Percentiles rank a stretch among this genome's conserved stretches.
These are phyloP conservation scores for Clarias fuscus DNA, from an alignment of 2,797 vertebrate genomes.

Conservation along the genomic window DNA sequence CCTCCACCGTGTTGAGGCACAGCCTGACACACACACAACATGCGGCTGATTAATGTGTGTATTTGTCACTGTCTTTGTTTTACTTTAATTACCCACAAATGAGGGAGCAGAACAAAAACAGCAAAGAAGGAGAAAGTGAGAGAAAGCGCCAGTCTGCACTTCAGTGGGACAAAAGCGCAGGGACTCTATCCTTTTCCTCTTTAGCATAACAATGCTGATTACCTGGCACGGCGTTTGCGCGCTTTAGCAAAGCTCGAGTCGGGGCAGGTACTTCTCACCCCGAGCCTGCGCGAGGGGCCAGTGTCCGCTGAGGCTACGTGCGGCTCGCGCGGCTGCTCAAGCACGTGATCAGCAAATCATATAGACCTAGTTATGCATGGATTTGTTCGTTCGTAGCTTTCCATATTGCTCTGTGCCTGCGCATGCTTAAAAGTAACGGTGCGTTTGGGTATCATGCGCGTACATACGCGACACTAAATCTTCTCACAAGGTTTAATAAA, in stretches of 20 bases:
- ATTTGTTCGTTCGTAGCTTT: neutral
- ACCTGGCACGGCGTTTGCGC: slow-evolving; percentile 68
- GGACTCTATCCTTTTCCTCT: slow-evolving; percentile 47
- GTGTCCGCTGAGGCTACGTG: slow-evolving; percentile 49
- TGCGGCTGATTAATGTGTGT: slow-evolving; percentile 62
- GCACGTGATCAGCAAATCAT: neutral
- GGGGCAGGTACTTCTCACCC: slow-evolving; percentile 56
- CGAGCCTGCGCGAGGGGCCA: slow-evolving; percentile 49
- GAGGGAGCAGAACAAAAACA: slow-evolving; percentile 59
- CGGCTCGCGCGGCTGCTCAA: neutral
- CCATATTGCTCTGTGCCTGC: neutral
- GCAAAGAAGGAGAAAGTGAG: slow-evolving; percentile 21
- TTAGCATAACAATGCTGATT: slow-evolving; percentile 72
- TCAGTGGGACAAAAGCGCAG: slow-evolving; percentile 51
- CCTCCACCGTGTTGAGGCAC: neutral
- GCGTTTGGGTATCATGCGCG: neutral
- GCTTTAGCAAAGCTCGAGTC: slow-evolving; percentile 42
- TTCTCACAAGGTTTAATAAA: neutral
- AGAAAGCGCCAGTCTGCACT: slow-evolving; percentile 63
- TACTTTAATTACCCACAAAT: slow-evolving; percentile 71
- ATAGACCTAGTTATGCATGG: neutral
- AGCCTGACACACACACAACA: slow-evolving; percentile 2
- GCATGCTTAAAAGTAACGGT: neutral
- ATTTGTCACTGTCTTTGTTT: slow-evolving; percentile 70
- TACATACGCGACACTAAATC: neutral